These are phyloP conservation scores for Gymnocypris eckloni DNA, from an alignment of 2,797 vertebrate species.

Conservation along the genomic window DNA sequence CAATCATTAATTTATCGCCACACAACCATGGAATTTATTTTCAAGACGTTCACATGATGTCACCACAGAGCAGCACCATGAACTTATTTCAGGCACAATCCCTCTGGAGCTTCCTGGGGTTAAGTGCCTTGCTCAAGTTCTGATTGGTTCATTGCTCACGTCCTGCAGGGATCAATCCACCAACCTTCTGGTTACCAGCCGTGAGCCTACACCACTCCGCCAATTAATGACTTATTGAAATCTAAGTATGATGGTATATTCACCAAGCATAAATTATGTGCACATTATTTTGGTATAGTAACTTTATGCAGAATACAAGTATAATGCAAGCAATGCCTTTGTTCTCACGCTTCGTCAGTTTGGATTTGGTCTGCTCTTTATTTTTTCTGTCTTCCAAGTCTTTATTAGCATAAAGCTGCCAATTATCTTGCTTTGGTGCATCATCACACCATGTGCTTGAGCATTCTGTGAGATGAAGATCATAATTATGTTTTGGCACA, in stretches of 20 bases:
- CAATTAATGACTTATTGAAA: background rate
- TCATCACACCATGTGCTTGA: constrained; percentile 42
- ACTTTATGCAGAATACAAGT: background rate
- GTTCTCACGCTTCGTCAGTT: background rate
- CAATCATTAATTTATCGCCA: constrained; percentile 16
- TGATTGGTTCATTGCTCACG: constrained; percentile 13
- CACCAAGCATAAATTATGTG: background rate
- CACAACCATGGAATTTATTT: constrained; percentile 1
- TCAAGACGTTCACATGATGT: background rate
- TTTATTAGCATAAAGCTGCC: constrained; percentile 43
- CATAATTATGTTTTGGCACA: constrained; percentile 56
- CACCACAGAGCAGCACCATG: background rate
- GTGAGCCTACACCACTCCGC: background rate
- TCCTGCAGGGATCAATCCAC: constrained; percentile 14
- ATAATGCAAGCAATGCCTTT: background rate
- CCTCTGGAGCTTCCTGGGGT: constrained; percentile 6
- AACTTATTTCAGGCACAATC: constrained; percentile 26
- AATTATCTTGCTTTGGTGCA: constrained; percentile 48
- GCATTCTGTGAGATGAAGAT: constrained; percentile 45
- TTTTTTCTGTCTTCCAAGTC: constrained; percentile 22
- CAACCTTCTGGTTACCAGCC: background rate
- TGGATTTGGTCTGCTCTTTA: constrained; percentile 9
- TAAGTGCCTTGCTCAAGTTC: constrained; percentile 4
- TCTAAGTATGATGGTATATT: background rate
- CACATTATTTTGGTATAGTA: background rate